Conservation (phyloP, 1,140 invertebrate genomes). For the Lutraria rhynchaena region DNA sequence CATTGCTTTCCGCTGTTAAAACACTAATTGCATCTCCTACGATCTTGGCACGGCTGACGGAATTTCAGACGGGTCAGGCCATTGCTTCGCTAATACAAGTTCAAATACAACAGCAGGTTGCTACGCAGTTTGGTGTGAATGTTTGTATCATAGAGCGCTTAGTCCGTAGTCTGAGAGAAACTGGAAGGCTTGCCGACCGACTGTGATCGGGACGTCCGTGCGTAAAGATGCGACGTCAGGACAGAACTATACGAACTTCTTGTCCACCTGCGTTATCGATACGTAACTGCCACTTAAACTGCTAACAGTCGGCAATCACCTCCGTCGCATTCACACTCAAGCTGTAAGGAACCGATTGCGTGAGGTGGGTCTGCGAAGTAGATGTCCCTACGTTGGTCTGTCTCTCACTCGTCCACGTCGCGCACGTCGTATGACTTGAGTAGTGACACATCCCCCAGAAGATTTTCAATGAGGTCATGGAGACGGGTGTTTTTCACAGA, state of each 20-base stretch:
- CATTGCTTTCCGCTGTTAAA: conserved; percentile 8
- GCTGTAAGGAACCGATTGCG: conserved; percentile 15
- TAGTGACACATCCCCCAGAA: conserved; percentile 12
- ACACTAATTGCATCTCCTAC: neutral
- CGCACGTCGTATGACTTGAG: conserved; percentile 8
- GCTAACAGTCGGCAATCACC: conserved; percentile 21
- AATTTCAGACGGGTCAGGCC: conserved; percentile 4
- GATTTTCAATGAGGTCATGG: conserved; percentile 21
- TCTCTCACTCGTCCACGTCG: conserved; percentile 10
- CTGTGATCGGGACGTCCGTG: neutral
- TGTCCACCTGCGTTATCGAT: conserved; percentile 15
- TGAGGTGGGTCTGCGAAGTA: conserved; percentile 9
- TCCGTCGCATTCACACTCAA: conserved; percentile 9
- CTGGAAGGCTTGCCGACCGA: conserved; percentile 24
- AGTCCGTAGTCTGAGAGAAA: conserved; percentile 23
- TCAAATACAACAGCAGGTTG: conserved; percentile 18
- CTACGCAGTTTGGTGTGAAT: conserved; percentile 23
- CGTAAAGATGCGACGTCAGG: conserved; percentile 24
- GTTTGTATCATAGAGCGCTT: conserved; percentile 18
- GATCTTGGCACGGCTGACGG: neutral
- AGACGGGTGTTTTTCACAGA: conserved; percentile 33
- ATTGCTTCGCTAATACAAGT: conserved; percentile 21
- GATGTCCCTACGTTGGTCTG: conserved; percentile 3
- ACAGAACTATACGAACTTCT: conserved; percentile 28
- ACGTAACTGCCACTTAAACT: neutral